Base-by-base conservation (phyloP, 2,797 vertebrate genomes). In the Tiaroga cobitis region DNA sequence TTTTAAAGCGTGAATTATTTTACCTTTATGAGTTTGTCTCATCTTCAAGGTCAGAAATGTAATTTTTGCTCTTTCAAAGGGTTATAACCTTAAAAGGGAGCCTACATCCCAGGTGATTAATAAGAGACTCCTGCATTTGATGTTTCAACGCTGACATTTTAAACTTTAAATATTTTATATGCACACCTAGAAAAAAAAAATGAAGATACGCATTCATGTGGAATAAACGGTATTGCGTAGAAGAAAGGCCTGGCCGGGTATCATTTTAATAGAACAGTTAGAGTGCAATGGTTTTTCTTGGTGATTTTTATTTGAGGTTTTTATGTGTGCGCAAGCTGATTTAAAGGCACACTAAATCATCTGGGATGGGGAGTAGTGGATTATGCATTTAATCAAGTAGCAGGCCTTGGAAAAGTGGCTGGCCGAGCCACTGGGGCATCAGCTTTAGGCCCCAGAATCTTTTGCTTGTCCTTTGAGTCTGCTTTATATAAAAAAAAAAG, bases 61-160 rank as follows among this genome's bases (percentile, higher is more conserved):
- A 95, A 96, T 96, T 96, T 96, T 96, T 96, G 95, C 95, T 96
- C 95, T 96, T 96, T 96, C 95, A 96, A 96, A 96, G 95, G 95
- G 95, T 96, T 96, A 96, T 96, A 96, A 95, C 95, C 95, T 96
- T 95, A 96, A 96, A 96, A 96, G 95, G 95, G 94, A 95, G 94
- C 94, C 93, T 94, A 95, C 94, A 94, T 95, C 95, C 95, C 88
- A 85, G 92, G 94, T 96, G 95, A 96, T 96, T 96, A 96, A 96
- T 96, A 94, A 96, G 93, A 93, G 95, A 94, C 94, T 94, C 92
- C 88, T 81, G 93, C 94, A 95, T 96, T 96, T 96, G 95, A 96
- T 96, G 95, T 96, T 96, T 96, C 95, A 95, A 94, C 94, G 91
- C 95, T 96, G 95, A 96, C 95, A 96, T 96, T 96, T 96, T 94